These are phyloP conservation scores for Helogale parvula DNA, from an alignment of 2,113 vertebrate species.

Conservation along the genomic window DNA sequence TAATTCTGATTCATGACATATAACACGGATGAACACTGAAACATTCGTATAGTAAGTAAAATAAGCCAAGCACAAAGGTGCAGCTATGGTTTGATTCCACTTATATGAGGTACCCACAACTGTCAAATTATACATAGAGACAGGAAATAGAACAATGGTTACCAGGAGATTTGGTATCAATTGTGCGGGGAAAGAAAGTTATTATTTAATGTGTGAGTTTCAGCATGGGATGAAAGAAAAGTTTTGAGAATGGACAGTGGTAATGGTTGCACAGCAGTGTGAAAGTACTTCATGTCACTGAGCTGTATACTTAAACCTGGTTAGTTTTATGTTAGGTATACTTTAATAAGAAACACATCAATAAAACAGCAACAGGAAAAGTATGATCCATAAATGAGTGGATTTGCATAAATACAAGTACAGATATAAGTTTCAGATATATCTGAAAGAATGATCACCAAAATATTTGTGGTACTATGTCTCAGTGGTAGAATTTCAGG, in stretches of 20 bases:
- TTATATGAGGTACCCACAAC: background rate
- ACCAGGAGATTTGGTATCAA: background rate
- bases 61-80: background rate
- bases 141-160: background rate
- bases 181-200: background rate
- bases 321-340: background rate
- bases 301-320: background rate
- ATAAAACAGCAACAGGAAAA: background rate
- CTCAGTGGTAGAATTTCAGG: background rate
- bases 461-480: background rate
- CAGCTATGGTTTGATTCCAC: background rate
- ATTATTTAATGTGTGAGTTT: background rate
- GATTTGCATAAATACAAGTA: background rate
- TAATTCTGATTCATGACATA: background rate
- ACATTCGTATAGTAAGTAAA: background rate
- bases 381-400: background rate
- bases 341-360: background rate
- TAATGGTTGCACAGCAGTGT: background rate
- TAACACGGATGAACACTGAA: background rate
- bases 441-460: background rate
- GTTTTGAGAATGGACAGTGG: background rate
- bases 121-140: background rate
- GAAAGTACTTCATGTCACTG: background rate
- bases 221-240: background rate
- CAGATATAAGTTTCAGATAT: background rate